Evolutionary conservation across 2,797 vertebrate species (phyloP).

Genomic region (Eleutherodactylus coqui): DNA sequence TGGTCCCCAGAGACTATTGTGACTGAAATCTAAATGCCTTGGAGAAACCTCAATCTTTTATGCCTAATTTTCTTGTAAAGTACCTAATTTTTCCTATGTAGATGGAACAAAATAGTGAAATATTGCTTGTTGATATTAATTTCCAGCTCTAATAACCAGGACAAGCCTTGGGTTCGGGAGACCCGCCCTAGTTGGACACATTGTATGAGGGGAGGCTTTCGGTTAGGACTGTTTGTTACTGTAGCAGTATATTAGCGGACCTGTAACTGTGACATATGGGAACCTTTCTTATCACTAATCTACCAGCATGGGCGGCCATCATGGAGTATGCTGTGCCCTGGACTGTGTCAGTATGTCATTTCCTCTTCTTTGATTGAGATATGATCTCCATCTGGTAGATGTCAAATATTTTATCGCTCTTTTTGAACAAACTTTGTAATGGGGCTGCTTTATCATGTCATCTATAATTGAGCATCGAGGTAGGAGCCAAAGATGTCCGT

Average conservation of each 20-base stretch:
- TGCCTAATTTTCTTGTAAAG: neutral
- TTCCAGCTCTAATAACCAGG: neutral
- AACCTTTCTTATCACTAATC: neutral
- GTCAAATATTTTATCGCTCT: neutral
- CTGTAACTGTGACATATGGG: slow-evolving; percentile 7
- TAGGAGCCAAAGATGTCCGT: neutral
- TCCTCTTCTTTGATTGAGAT: slow-evolving; percentile 9
- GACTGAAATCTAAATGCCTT: neutral
- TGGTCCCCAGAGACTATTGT: neutral
- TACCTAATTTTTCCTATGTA: neutral
- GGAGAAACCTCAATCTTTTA: neutral
- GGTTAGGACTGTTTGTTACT: no score
- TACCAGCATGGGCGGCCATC: slow-evolving; percentile 1
- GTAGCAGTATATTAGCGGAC: no score
- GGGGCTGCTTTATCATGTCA: neutral
- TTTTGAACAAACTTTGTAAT: slow-evolving; percentile 19
- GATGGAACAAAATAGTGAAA: no score
- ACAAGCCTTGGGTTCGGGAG: neutral
- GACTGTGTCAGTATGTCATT: slow-evolving; percentile 10
- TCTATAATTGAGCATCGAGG: neutral
- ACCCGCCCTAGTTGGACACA: neutral
- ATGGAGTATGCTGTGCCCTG: neutral
- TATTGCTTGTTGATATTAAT: neutral
- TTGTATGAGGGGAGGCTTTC: no score
- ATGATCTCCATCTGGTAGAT: slow-evolving; percentile 17